phyloP scores from a whole-genome alignment of 2,888 invertebrate species.

The Cacoxenus indagator region DNA sequence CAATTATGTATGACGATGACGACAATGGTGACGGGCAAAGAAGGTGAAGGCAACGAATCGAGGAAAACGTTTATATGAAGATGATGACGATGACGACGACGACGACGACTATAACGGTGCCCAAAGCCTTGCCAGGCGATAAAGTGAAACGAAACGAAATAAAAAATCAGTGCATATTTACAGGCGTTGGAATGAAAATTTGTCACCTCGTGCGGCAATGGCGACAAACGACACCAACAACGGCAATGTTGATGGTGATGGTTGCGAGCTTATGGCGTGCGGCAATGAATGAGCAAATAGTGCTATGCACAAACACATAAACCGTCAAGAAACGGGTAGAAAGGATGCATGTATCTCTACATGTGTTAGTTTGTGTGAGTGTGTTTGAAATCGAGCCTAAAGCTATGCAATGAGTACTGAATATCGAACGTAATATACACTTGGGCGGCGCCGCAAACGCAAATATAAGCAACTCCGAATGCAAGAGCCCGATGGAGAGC shows the following conservation, averaged over 20 bases:
- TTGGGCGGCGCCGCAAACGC: conserved; percentile 64
- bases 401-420: conserved; percentile 51
- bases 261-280: conserved; percentile 27
- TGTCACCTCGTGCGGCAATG: conserved; percentile 53
- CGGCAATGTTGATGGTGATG: background rate
- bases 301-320: conserved; percentile 29
- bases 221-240: background rate
- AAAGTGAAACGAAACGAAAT: conserved; percentile 29
- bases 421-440: conserved; percentile 58
- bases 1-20: conserved; percentile 21
- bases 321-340: background rate
- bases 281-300: conserved; percentile 52
- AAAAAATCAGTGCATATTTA: conserved; percentile 57
- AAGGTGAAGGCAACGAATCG: conserved; percentile 11
- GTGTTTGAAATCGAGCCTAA: conserved; percentile 53
- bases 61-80: conserved; percentile 7
- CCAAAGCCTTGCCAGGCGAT: conserved; percentile 45
- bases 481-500: conserved; percentile 32
- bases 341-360: background rate
- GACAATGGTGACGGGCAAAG: background rate
- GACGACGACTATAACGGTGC: conserved; percentile 38
- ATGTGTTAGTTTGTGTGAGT: conserved; percentile 23
- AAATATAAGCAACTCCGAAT: conserved; percentile 41
- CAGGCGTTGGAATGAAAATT: conserved; percentile 61
- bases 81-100: conserved; percentile 32